Conservation (phyloP, 2,888 invertebrate species). For the Sthenelais limicola region DNA sequence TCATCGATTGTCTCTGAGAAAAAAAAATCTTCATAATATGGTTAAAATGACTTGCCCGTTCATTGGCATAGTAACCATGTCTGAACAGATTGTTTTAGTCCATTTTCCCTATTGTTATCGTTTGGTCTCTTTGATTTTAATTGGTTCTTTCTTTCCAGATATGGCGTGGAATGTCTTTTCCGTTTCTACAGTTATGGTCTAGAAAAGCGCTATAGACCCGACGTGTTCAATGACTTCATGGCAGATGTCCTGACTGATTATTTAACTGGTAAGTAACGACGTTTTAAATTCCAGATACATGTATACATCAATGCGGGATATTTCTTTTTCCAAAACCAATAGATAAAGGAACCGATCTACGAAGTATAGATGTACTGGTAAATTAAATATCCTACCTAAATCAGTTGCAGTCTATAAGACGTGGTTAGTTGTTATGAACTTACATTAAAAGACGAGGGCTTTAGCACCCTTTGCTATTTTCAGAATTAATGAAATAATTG, state of each 20-base stretch:
- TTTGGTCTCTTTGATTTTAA: too few relatives aligned
- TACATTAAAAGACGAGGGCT: too few relatives aligned
- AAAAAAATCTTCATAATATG: background rate
- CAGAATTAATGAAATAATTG: too few relatives aligned
- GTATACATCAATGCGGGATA: background rate
- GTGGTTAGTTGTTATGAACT: too few relatives aligned
- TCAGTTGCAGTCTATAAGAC: too few relatives aligned
- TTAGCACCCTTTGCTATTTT: too few relatives aligned
- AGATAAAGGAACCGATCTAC: too few relatives aligned
- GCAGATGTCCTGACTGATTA: slow-evolving; percentile 91
- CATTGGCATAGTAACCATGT: background rate
- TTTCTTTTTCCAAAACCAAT: background rate
- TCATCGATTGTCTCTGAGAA: too few relatives aligned
- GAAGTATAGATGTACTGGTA: too few relatives aligned
- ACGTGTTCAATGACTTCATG: slow-evolving; percentile 96
- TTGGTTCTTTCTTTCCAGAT: slow-evolving; percentile 72
- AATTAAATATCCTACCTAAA: too few relatives aligned
- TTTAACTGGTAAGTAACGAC: slow-evolving; percentile 80
- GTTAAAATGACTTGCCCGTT: background rate
- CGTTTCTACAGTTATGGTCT: slow-evolving; percentile 98
- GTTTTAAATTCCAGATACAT: background rate
- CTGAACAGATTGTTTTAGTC: background rate
- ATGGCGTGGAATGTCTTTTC: slow-evolving; percentile 83
- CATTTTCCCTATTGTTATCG: background rate
- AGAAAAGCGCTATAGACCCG: slow-evolving; percentile 95